phyloP scores from a whole-genome alignment of 1,140 invertebrate species.

The Papilio glaucus region DNA sequence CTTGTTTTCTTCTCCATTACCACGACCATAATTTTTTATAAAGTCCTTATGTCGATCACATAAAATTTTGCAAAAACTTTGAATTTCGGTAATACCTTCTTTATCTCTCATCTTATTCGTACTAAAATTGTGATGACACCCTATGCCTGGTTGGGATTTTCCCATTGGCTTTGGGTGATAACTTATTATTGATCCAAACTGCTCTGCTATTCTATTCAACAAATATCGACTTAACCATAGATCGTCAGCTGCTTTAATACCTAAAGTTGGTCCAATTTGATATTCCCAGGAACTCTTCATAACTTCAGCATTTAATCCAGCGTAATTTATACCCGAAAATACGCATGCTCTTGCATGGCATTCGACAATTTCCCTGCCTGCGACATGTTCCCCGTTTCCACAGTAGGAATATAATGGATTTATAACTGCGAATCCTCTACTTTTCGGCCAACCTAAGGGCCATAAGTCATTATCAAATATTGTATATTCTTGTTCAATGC shows the following conservation, averaged over 20 bases:
- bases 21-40: conserved; percentile 94
- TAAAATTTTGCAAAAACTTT: conserved; percentile 91
- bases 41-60: conserved; percentile 91
- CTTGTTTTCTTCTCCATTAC: conserved; percentile 92
- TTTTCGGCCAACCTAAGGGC: conserved; percentile 95
- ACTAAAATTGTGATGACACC: conserved; percentile 96
- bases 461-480: conserved; percentile 90
- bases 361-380: conserved; percentile 94
- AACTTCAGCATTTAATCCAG: conserved; percentile 96
- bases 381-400: conserved; percentile 96
- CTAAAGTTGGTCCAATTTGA: conserved; percentile 91
- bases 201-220: conserved; percentile 94
- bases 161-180: conserved; percentile 95
- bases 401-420: conserved; percentile 85
- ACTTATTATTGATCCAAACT: conserved; percentile 93
- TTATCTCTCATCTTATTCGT: conserved; percentile 93
- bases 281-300: conserved; percentile 94
- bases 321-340: conserved; percentile 95
- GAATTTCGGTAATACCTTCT: conserved; percentile 88
- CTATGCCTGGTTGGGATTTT: conserved; percentile 97
- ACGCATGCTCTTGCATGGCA: conserved; percentile 86
- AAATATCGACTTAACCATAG: conserved; percentile 95
- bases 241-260: conserved; percentile 94
- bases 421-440: conserved; percentile 87
- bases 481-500: conserved; percentile 93